Base-by-base conservation (phyloP, 1,140 invertebrate species). In the Drosophila pectinifera region DNA sequence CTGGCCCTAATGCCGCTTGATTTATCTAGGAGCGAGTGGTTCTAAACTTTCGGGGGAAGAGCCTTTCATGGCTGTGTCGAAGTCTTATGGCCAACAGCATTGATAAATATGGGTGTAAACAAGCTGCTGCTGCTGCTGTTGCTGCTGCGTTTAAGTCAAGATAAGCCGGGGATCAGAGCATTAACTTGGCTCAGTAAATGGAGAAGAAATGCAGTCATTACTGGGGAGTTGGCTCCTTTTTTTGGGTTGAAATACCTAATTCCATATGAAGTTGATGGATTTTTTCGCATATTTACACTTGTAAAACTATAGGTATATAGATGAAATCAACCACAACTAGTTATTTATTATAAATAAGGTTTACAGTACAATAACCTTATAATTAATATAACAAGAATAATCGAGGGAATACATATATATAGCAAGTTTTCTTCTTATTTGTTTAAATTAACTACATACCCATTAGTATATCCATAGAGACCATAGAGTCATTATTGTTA, bases 71-170 rank as follows among this genome's bases (percentile, higher is more conserved):
- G 8, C 54, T 20, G 31, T 51, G 70, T 53, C 70, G 53, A 75
- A 45, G 59, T 56, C 53, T 13, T 41, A 31, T 43, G 42, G 28
- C 68, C 45, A 38, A 39, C 39, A 65, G 59, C 46, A 75, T 65
- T 75, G 73, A 75, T 75, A 75, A 74, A 75, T 75, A 57, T 41
- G 51, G 61, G 72, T 75, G 51, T 75, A 75, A 75, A 65, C 53
- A 73, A 61, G 69, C 41, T 51, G 54, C 16, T 67, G 34, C 18
- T 57, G 38, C 10, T 48, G n/a, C 2, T 49, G 11, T 0, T 63
- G 34, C 11, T 39, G 22, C 28, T 64, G 20, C 36, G 28, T 34
- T 55, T 38, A 22, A 45, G 58, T 45, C 18, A 34, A 28, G 59
- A 65, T 67, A 46, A 75, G 46, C 61, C 14, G 8, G 51, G 41